A percentile compares a stretch with the other conserved stretches of the same genome.
Conservation (phyloP, 2,113 vertebrate genomes). For the Psammodynastes pulverulentus region DNA sequence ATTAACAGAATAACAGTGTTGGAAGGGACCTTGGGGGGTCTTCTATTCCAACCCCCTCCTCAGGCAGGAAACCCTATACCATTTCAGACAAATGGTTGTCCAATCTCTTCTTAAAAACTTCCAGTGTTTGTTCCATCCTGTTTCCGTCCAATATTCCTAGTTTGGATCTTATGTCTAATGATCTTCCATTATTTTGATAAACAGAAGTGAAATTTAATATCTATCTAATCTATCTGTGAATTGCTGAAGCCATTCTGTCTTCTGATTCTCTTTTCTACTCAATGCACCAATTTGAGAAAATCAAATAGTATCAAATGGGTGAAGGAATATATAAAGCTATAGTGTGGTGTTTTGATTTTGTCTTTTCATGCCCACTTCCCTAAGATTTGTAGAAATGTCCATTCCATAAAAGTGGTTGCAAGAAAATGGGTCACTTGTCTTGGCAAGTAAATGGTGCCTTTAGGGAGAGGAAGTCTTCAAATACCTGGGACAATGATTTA, state of each 20-base stretch:
- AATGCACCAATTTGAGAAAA: not conserved
- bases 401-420: not conserved
- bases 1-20: no score
- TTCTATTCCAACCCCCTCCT: no score
- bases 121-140: no score
- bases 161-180: not conserved
- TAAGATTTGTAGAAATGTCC: not conserved
- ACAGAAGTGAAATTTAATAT: not conserved
- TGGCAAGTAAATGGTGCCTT: not conserved
- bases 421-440: not conserved
- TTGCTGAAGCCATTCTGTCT: not conserved
- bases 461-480: not conserved
- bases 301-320: accelerated
- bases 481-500: not conserved
- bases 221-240: not conserved
- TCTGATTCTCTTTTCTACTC: not conserved
- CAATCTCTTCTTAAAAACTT: no score
- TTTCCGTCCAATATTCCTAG: not conserved
- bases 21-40: no score
- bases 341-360: not conserved
- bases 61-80: no score
- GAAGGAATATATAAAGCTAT: not conserved
- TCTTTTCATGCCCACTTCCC: not conserved
- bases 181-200: not conserved
- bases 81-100: no score